Evolutionary conservation across 2,113 vertebrate genomes (phyloP).

Genomic region (Perca schrenkii): DNA sequence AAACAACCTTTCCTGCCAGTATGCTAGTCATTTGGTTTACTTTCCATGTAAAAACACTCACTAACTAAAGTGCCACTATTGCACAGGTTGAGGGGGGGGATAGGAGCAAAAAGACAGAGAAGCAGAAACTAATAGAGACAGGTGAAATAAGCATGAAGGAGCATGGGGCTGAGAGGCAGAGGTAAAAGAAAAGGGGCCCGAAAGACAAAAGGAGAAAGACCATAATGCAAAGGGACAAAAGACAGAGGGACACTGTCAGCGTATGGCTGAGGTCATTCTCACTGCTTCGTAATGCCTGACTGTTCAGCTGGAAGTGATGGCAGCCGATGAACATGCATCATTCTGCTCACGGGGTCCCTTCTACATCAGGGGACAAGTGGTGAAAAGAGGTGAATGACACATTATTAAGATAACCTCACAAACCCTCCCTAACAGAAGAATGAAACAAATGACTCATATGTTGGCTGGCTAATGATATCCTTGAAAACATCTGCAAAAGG

Average conservation of each 20-base stretch:
- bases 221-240: conserved; percentile 75
- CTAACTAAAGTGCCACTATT: background rate
- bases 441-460: conserved; percentile 49
- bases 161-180: conserved; percentile 25
- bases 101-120: conserved; percentile 12
- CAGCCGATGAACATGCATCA: conserved; percentile 71
- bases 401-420: conserved; percentile 50
- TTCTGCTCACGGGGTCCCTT: conserved; percentile 46
- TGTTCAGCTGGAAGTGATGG: conserved; percentile 68
- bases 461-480: conserved; percentile 28
- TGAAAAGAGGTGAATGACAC: conserved; percentile 66
- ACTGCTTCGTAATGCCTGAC: conserved; percentile 69
- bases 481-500: conserved; percentile 18
- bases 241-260: conserved; percentile 76
- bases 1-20: conserved; percentile 28
- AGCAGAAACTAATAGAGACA: conserved; percentile 39
- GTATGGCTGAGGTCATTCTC: conserved; percentile 62
- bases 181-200: conserved; percentile 1
- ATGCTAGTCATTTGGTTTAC: conserved; percentile 29
- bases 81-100: conserved; percentile 1
- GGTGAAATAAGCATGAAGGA: conserved; percentile 47
- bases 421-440: conserved; percentile 42
- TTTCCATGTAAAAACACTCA: conserved; percentile 17
- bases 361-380: conserved; percentile 61
- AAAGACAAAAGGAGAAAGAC: conserved; percentile 40